Conservation (phyloP, 2,797 vertebrate species). For the Ispidina lecontei region DNA sequence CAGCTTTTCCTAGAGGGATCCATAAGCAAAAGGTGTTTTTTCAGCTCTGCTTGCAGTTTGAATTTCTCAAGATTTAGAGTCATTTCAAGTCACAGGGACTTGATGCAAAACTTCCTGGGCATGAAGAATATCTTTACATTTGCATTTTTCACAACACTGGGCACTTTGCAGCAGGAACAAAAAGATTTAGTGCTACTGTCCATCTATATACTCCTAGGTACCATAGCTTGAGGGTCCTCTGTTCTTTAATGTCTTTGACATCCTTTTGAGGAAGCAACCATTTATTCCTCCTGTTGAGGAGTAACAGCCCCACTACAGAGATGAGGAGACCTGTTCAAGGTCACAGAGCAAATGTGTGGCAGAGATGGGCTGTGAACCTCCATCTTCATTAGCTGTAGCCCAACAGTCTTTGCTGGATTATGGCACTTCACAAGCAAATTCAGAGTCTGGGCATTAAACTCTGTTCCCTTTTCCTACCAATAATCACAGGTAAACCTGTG, state of each 20-base stretch:
- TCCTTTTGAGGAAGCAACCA: no score
- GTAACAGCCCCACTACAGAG: no score
- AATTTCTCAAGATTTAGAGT: neutral
- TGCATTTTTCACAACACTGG: conserved; percentile 15
- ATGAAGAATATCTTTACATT: neutral
- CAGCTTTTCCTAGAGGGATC: neutral
- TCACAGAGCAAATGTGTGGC: no score
- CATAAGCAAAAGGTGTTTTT: neutral
- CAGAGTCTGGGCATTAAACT: no score
- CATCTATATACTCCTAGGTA: neutral
- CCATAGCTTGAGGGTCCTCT: neutral
- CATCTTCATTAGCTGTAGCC: no score
- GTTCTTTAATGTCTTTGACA: no score
- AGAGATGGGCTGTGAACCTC: no score
- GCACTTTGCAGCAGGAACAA: neutral
- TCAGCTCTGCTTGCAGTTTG: neutral
- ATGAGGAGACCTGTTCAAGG: neutral
- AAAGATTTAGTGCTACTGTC: neutral
- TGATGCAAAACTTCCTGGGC: neutral
- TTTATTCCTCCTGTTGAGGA: no score
- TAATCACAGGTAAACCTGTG: neutral
- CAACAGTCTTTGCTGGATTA: no score
- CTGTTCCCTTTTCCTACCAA: no score
- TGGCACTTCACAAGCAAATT: no score
- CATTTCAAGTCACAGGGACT: neutral